phyloP scores from a whole-genome alignment of 2,797 vertebrate genomes.

The Vipera latastei region DNA sequence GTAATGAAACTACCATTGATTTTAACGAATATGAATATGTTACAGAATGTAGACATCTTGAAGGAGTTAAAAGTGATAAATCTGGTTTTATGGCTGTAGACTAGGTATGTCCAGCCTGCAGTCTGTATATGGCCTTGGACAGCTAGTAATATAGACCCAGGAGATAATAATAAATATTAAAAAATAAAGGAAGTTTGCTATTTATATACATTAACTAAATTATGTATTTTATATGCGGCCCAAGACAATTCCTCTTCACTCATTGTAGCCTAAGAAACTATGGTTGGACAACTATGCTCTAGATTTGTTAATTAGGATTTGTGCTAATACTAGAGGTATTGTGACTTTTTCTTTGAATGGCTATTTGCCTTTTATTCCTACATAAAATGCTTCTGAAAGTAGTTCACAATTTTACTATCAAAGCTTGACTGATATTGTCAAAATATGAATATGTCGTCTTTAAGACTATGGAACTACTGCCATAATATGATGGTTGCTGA shows the following conservation, averaged over 20 bases:
- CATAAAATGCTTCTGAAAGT: not conserved
- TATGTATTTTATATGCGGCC: not conserved
- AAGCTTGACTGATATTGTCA: not conserved
- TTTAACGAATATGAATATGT: not conserved
- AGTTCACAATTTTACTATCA: not conserved
- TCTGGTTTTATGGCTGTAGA: not conserved
- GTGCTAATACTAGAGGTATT: not conserved
- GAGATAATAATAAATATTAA: not conserved
- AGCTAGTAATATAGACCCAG: not conserved
- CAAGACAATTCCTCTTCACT: not conserved
- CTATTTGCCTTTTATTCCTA: not conserved
- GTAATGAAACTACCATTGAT: not conserved
- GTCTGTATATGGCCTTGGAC: not conserved
- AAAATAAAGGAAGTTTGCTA: not conserved
- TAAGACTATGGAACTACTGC: not conserved
- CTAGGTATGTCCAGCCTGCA: not conserved
- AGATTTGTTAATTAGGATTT: not conserved
- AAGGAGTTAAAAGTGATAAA: not conserved
- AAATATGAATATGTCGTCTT: not conserved
- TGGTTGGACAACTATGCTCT: not conserved
- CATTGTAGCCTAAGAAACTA: not conserved
- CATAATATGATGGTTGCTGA: not conserved
- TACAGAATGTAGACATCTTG: not conserved
- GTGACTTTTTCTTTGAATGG: not conserved
- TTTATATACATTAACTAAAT: not conserved